Percentiles rank a stretch among this genome's conserved stretches.
Conservation (phyloP, 2,113 vertebrate species). For the Hydrochoerus hydrochaeris region DNA sequence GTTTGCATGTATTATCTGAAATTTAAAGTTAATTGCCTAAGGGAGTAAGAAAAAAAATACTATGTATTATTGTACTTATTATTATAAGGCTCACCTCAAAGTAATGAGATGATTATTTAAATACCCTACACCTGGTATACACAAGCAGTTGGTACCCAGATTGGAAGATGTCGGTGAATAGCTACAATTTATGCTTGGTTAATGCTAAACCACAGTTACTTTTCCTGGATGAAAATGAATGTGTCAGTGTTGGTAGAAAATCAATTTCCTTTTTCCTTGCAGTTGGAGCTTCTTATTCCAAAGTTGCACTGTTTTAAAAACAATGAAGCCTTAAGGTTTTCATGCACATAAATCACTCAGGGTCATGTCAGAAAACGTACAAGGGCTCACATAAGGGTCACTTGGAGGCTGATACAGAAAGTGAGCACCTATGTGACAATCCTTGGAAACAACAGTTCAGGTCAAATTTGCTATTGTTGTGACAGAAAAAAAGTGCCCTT, state of each 20-base stretch:
- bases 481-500: background rate
- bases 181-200: slow-evolving; percentile 58
- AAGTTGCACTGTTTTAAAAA: slow-evolving; percentile 44
- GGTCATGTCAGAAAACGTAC: slow-evolving; percentile 16
- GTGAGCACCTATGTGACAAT: background rate
- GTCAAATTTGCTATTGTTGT: background rate
- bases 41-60: slow-evolving; percentile 19
- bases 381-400: background rate
- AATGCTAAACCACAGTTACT: slow-evolving; percentile 44
- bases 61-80: background rate
- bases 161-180: slow-evolving; percentile 36
- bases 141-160: slow-evolving; percentile 4
- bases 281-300: slow-evolving; percentile 31
- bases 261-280: slow-evolving; percentile 53
- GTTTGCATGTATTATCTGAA: slow-evolving; percentile 35
- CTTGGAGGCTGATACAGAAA: background rate
- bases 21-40: slow-evolving; percentile 60
- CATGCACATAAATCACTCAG: background rate
- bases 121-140: slow-evolving; percentile 16
- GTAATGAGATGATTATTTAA: slow-evolving; percentile 58
- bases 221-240: slow-evolving; percentile 53
- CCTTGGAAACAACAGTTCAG: background rate
- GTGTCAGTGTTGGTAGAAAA: background rate
- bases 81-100: slow-evolving; percentile 59
- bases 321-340: background rate